Percentiles rank a stretch among this genome's conserved stretches.
phyloP scores from a whole-genome alignment of 2,797 vertebrate species.

The Trachurus trachurus region DNA sequence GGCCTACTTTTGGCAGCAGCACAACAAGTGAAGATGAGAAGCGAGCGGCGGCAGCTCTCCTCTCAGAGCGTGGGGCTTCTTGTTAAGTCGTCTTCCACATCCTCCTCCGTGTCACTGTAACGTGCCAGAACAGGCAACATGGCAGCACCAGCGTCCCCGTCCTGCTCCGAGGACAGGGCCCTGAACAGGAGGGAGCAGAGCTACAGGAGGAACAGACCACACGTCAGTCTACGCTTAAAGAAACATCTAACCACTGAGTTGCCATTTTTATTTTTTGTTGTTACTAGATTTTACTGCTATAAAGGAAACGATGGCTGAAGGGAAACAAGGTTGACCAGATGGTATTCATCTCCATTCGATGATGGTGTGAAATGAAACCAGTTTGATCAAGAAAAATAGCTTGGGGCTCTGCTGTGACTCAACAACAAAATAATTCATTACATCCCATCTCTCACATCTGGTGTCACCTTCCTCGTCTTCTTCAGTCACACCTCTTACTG shows the following conservation, averaged over 20 bases:
- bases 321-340: not conserved
- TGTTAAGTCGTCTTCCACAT: conserved; percentile 37
- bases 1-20: not conserved
- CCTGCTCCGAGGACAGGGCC: conserved; percentile 81
- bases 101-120: conserved; percentile 89
- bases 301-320: too few species aligned
- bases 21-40: not conserved
- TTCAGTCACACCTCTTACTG: conserved; percentile 5
- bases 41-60: not conserved
- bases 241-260: not conserved
- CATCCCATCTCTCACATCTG: conserved; percentile 1
- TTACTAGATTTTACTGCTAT: too few species aligned
- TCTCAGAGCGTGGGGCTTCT: conserved; percentile 34
- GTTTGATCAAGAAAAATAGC: not conserved
- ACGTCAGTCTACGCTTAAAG: not conserved
- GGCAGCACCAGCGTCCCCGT: conserved; percentile 29
- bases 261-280: too few species aligned
- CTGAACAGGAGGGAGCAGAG: conserved; percentile 91
- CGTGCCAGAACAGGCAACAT: conserved; percentile 81
- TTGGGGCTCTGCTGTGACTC: not conserved
- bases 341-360: not conserved
- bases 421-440: not conserved
- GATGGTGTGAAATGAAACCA: too few species aligned
- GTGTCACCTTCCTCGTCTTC: conserved; percentile 9
- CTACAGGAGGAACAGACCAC: conserved; percentile 70